Base-by-base conservation (phyloP, 2,888 invertebrate genomes). In the Mechanitis messenoides region DNA sequence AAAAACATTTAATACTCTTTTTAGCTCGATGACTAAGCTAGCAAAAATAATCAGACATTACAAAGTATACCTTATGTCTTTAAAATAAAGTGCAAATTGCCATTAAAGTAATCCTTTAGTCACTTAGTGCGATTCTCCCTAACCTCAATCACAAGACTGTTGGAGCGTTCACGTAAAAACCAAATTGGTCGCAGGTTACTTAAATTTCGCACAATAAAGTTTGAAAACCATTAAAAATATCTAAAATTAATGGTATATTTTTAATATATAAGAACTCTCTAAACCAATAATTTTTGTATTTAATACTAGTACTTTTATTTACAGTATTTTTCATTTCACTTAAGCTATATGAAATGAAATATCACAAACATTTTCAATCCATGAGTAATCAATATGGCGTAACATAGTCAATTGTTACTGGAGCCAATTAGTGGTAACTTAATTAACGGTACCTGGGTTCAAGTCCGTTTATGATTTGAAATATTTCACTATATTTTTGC, bases 81-180 rank as follows among this genome's bases (percentile, higher is more conserved):
- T 31, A 11, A 7, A 50, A 50, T 50, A 50, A 31, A 50, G 31
- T 7, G 3, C 31, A 50, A 50, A 31, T 28, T 50, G 50, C 50
- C 31, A 7, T 31, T 7, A 47, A 47, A 47, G 7, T 1, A 28
- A n/a, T 31, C 50, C 3, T 9, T 50, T 31, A 50, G 50, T 50
- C 50, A 50, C 50, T 60, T 60, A 60, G 47, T 42, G 28, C 60
- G 50, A 60, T 60, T 56, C 31, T 42, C 55, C 42, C 60, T 50
- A 55, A 60, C 55, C 56, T 56, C 60, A 53, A 76, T 85, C 86
- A 84, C 73, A 61, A 66, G 69, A 61, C 74, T 71, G 74, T 64
- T 70, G 75, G 65, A 71, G 83, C 84, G 78, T 82, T 85, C 84
- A 85, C 63, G 76, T 73, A 78, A 67, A 60, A 56, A 55, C 55